phyloP scores from a whole-genome alignment of 2,113 vertebrate genomes.

The Thymallus thymallus region DNA sequence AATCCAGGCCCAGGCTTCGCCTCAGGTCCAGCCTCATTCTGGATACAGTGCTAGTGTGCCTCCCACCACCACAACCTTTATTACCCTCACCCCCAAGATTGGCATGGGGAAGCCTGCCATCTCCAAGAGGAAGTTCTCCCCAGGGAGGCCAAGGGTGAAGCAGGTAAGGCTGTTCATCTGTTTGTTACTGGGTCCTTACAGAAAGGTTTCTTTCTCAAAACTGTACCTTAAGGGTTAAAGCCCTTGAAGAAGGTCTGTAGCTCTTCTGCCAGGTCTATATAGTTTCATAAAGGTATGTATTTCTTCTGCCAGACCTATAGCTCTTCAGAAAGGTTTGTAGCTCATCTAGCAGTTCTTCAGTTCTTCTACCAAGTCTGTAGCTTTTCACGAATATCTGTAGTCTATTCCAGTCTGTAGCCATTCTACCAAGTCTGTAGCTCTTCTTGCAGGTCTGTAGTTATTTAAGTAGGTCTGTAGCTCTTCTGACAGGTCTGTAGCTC shows the following conservation, averaged over 20 bases:
- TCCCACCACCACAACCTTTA: constrained; percentile 74
- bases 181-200: neutral
- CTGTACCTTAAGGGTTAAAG: neutral
- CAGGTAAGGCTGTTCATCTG: constrained; percentile 76
- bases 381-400: too few species aligned
- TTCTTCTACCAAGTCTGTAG: too few species aligned
- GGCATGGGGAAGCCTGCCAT: constrained; percentile 99
- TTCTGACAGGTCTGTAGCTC: too few species aligned
- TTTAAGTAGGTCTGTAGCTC: too few species aligned
- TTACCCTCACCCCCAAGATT: constrained; percentile 90
- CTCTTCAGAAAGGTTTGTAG: too few species aligned
- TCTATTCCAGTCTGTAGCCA: too few species aligned
- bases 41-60: constrained; percentile 55
- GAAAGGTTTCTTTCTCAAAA: neutral
- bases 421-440: neutral
- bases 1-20: constrained; percentile 13
- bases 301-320: too few species aligned
- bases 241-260: neutral
- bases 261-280: neutral
- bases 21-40: constrained; percentile 54
- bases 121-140: constrained; percentile 96
- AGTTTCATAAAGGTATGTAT: too few species aligned
- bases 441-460: neutral
- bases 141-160: constrained; percentile 86
- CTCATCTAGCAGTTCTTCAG: too few species aligned